Conservation (phyloP, 2,888 invertebrate species). For the Formica aserva region DNA sequence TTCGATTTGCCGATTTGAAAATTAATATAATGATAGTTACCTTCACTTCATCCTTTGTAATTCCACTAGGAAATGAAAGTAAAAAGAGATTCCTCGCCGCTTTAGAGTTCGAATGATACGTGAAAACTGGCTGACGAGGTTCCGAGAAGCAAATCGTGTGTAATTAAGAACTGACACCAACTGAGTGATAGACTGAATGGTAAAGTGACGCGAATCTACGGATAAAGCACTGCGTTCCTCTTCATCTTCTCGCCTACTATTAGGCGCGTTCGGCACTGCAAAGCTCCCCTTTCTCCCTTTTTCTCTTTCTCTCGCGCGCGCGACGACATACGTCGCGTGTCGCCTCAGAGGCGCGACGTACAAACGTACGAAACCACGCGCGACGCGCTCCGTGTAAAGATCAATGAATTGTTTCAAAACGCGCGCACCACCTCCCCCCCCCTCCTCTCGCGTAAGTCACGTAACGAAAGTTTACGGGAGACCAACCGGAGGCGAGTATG, state of each 20-base stretch:
- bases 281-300: conserved; percentile 11
- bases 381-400: conserved; percentile 34
- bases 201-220: conserved; percentile 50
- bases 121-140: conserved; percentile 5
- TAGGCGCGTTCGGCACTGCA: conserved; percentile 50
- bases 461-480: conserved; percentile 16
- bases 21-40: conserved; percentile 4
- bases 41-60: conserved; percentile 3
- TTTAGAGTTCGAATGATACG: background rate
- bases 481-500: conserved; percentile 44
- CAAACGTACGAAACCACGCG: conserved; percentile 33
- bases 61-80: background rate
- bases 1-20: background rate
- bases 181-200: conserved; percentile 51
- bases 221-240: conserved; percentile 65
- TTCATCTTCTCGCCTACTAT: conserved; percentile 30
- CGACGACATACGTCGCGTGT: conserved; percentile 20
- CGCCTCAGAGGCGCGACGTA: conserved; percentile 42
- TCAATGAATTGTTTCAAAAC: background rate
- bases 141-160: conserved; percentile 32
- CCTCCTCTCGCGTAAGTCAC: background rate
- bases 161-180: conserved; percentile 60
- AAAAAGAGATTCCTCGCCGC: background rate
- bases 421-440: background rate
- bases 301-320: conserved; percentile 28